Percentiles rank a stretch among this genome's conserved stretches.
Evolutionary conservation across 2,888 invertebrate genomes (phyloP).

Genomic region (Proisotoma minuta): DNA sequence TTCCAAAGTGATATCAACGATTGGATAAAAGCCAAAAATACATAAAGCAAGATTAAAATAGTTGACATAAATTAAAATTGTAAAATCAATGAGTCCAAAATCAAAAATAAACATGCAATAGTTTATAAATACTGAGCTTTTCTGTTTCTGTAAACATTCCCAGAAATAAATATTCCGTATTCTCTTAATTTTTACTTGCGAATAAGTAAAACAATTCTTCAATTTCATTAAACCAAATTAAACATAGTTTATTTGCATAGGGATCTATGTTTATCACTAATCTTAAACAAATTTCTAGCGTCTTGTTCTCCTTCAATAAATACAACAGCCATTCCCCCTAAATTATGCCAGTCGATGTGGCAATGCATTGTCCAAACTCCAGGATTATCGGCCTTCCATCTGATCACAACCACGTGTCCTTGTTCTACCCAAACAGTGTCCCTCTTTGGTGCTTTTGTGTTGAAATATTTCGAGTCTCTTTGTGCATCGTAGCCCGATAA

Average conservation of each 20-base stretch:
- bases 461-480: not conserved
- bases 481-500: not conserved
- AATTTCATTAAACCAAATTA: too few species aligned
- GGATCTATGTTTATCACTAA: not conserved
- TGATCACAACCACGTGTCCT: constrained; percentile 26
- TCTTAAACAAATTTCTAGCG: not conserved
- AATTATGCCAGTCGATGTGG: constrained; percentile 36
- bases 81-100: too few species aligned
- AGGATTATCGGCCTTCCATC: constrained; percentile 32
- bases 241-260: too few species aligned
- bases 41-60: too few species aligned
- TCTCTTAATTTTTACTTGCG: too few species aligned
- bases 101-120: too few species aligned
- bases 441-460: constrained; percentile 8
- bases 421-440: constrained; percentile 28
- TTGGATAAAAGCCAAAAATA: too few species aligned
- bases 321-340: constrained; percentile 32
- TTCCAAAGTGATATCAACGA: constrained; percentile 60
- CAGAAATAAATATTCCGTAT: too few species aligned
- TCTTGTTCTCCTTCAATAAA: constrained; percentile 26
- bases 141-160: too few species aligned
- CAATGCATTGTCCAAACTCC: constrained; percentile 38
- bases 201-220: too few species aligned
- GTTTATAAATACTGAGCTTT: too few species aligned
- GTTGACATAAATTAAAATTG: too few species aligned